phyloP scores from a whole-genome alignment of 2,888 invertebrate species.

The Sminthurinus aureus region DNA sequence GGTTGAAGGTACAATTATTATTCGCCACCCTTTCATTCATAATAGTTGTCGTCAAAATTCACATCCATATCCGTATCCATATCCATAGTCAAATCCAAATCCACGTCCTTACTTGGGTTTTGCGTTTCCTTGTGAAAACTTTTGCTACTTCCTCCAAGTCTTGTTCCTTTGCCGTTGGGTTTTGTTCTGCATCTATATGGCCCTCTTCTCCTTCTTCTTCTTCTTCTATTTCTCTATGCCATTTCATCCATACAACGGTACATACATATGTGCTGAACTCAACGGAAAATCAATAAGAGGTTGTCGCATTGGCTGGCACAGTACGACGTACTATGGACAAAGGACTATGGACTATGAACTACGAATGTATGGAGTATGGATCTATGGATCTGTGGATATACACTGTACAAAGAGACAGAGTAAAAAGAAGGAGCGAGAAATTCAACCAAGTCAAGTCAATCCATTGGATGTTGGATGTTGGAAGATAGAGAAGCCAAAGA shows the following conservation, averaged over 20 bases:
- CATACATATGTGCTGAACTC: conserved; percentile 21
- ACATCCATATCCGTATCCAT: background rate
- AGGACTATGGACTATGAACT: too few relatives aligned
- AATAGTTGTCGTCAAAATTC: too few relatives aligned
- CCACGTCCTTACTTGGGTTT: background rate
- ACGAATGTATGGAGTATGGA: too few relatives aligned
- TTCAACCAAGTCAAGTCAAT: conserved; percentile 16
- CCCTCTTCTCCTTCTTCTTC: too few relatives aligned
- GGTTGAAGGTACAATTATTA: too few relatives aligned
- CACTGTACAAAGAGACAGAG: background rate
- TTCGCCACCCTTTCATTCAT: too few relatives aligned
- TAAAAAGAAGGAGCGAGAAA: background rate
- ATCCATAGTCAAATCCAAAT: background rate
- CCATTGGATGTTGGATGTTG: too few relatives aligned
- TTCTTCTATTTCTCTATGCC: too few relatives aligned
- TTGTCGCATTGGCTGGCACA: conserved; percentile 33
- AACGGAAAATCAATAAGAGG: conserved; percentile 37
- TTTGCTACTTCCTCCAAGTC: too few relatives aligned
- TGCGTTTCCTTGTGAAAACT: conserved; percentile 1
- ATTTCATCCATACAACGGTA: background rate
- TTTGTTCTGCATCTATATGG: background rate
- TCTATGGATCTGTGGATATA: too few relatives aligned
- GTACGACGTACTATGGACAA: background rate
- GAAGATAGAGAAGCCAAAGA: background rate
- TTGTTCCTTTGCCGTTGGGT: too few relatives aligned